Evolutionary conservation across 2,888 invertebrate genomes (phyloP).

Genomic region (Clitarchus hookeri): DNA sequence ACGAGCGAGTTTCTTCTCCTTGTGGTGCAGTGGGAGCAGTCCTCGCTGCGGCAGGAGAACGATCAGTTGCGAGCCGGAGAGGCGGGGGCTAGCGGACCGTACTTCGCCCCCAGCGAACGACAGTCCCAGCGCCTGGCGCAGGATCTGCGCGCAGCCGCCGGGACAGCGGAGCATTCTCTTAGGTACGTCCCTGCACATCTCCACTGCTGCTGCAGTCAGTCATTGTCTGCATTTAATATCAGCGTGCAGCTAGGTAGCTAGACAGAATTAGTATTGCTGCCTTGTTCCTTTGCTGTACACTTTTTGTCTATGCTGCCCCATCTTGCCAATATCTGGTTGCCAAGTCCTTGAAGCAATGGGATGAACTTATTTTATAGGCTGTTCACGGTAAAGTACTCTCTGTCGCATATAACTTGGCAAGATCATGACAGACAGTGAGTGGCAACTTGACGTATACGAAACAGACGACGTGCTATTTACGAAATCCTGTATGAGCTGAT

Average conservation of each 20-base stretch:
- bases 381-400: too few species aligned
- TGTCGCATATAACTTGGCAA: too few species aligned
- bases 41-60: constrained; percentile 59
- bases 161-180: constrained; percentile 67
- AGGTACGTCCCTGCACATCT: constrained; percentile 60
- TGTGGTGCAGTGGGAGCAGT: constrained; percentile 57
- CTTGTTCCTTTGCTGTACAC: too few species aligned
- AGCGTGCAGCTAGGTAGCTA: too few species aligned
- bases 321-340: too few species aligned
- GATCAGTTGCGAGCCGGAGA: constrained; percentile 55
- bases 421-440: too few species aligned
- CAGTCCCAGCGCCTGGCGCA: constrained; percentile 41
- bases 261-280: not conserved
- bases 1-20: constrained; percentile 29
- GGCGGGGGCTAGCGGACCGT: constrained; percentile 52
- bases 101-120: constrained; percentile 35
- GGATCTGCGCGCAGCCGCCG: constrained; percentile 66
- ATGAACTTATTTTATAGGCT: too few species aligned
- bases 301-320: too few species aligned
- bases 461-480: too few species aligned
- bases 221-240: not conserved
- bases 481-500: too few species aligned
- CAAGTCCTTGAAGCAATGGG: too few species aligned
- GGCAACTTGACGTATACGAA: too few species aligned
- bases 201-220: constrained; percentile 55